These are phyloP conservation scores for Aldabrachelys gigantea DNA, from an alignment of 2,113 vertebrate species.

Conservation along the genomic window DNA sequence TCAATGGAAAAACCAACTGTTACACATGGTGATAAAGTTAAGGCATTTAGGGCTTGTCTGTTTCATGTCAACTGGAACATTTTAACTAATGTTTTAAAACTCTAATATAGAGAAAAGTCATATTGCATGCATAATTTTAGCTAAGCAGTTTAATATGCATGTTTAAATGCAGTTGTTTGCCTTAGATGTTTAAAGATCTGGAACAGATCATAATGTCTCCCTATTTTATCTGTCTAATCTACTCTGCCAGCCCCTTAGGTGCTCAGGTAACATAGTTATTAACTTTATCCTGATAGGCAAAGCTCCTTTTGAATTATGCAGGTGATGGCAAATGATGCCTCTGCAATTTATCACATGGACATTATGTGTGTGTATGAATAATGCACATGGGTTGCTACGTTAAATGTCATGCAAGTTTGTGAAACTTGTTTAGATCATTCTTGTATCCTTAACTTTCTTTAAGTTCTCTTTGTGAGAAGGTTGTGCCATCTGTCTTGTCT, in stretches of 20 bases:
- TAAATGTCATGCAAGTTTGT: not conserved
- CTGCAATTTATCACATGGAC: not conserved
- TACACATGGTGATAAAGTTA: rapidly evolving
- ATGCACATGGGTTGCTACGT: not conserved
- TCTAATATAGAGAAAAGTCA: not conserved
- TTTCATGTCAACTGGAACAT: rapidly evolving
- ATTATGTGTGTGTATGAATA: not conserved
- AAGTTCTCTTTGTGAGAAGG: not conserved
- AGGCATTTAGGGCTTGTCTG: not conserved
- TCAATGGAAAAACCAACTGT: not conserved
- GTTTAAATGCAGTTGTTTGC: rapidly evolving
- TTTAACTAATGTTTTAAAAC: not conserved
- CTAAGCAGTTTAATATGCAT: rapidly evolving
- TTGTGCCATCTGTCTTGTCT: not conserved
- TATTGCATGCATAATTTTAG: rapidly evolving
- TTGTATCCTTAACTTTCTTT: not conserved
- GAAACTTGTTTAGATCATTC: not conserved
- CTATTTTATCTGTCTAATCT: not conserved
- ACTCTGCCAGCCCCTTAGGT: not conserved
- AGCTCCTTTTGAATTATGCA: not conserved
- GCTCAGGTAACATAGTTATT: not conserved
- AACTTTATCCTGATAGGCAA: not conserved
- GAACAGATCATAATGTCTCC: not conserved
- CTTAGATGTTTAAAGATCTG: not conserved
- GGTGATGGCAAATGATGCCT: not conserved